Conservation (phyloP, 2,888 invertebrate genomes). For the Apamea epomidion region DNA sequence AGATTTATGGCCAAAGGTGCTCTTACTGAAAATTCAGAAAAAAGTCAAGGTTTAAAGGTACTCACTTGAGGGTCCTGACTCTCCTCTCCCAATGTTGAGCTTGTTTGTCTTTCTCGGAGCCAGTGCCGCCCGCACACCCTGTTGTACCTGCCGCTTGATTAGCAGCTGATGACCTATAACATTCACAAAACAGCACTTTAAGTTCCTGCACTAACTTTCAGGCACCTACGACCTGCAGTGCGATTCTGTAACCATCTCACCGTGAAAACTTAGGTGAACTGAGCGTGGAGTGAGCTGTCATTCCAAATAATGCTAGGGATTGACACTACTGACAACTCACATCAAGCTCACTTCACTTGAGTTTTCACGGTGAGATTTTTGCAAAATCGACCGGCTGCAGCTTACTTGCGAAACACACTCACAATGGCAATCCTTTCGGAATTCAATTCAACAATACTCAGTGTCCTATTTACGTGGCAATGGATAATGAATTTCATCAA, state of each 20-base stretch:
- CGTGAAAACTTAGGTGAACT: too few species aligned
- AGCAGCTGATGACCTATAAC: constrained; percentile 81
- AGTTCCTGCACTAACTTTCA: background rate
- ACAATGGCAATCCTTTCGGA: background rate
- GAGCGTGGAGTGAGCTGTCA: too few species aligned
- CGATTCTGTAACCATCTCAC: too few species aligned
- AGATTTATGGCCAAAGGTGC: background rate
- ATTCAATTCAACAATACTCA: background rate
- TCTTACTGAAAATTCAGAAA: background rate
- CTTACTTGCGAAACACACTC: background rate
- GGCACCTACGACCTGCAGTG: too few species aligned
- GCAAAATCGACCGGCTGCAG: too few species aligned
- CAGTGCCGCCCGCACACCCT: constrained; percentile 93
- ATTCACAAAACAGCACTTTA: background rate
- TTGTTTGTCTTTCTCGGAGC: constrained; percentile 94
- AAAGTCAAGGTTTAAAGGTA: background rate
- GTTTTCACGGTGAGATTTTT: too few species aligned
- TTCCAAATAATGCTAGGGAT: too few species aligned
- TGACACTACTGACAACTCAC: too few species aligned
- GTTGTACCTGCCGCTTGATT: constrained; percentile 88
- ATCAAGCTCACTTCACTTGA: too few species aligned
- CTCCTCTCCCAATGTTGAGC: constrained; percentile 97
- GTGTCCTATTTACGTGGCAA: background rate
- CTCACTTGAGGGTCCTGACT: constrained; percentile 93
- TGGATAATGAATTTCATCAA: background rate